Evolutionary conservation across 2,113 vertebrate genomes (phyloP).

Genomic region (Anseranas semipalmata): DNA sequence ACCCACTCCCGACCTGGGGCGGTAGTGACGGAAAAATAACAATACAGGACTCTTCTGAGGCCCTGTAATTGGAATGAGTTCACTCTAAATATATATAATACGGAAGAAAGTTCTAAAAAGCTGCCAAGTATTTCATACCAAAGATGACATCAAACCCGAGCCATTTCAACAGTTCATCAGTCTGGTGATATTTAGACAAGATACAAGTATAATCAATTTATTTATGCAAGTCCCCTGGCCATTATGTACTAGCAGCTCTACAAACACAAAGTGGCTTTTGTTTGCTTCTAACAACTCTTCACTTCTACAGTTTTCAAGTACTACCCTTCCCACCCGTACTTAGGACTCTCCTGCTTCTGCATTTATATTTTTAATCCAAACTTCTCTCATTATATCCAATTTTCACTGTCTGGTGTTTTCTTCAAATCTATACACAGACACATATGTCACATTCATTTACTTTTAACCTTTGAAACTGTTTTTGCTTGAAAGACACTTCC

Average conservation of each 20-base stretch:
- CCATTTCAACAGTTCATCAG: background rate
- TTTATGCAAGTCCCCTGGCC: background rate
- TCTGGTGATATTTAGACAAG: background rate
- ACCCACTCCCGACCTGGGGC: no score
- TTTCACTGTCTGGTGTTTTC: background rate
- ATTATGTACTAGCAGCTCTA: background rate
- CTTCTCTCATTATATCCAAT: background rate
- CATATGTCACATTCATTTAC: background rate
- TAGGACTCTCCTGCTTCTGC: background rate
- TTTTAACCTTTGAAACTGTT: background rate
- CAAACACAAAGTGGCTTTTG: background rate
- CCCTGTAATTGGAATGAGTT: no score
- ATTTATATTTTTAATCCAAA: background rate
- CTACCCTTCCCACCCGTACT: background rate
- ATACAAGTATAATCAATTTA: background rate
- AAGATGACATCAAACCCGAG: background rate
- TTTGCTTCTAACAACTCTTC: background rate
- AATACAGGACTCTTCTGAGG: no score
- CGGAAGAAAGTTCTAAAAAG: background rate
- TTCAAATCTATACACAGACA: rapidly evolving
- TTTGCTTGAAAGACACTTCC: background rate
- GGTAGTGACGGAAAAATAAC: no score
- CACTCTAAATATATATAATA: background rate
- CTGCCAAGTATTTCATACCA: background rate
- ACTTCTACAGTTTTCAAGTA: background rate